Conservation (phyloP, 2,797 vertebrate genomes). For the Micrastur ruficollis region DNA sequence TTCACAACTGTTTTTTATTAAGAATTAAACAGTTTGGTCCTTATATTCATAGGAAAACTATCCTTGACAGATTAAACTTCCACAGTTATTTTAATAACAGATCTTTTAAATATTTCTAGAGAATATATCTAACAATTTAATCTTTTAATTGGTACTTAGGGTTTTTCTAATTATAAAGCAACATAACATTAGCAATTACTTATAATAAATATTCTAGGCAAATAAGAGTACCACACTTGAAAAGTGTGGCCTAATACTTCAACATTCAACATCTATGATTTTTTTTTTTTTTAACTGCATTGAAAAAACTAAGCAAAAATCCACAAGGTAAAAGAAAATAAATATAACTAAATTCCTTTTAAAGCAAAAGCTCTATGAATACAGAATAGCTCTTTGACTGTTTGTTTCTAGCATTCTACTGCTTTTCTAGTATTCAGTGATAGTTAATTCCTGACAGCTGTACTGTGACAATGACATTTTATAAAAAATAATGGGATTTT, state of each 20-base stretch:
- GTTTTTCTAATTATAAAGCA: neutral
- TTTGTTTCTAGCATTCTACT: neutral
- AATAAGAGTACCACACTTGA: neutral
- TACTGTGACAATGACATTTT: neutral
- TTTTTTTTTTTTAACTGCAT: neutral
- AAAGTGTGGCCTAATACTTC: neutral
- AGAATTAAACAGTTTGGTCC: neutral
- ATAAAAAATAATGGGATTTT: neutral
- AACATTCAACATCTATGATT: neutral
- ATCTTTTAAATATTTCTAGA: neutral
- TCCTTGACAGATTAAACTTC: neutral
- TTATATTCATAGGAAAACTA: neutral
- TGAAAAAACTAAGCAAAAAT: neutral
- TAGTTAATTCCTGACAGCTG: neutral
- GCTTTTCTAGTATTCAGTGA: neutral
- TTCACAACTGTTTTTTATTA: neutral
- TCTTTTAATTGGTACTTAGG: neutral
- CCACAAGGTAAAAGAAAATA: neutral
- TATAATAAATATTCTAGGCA: neutral
- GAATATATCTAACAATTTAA: neutral
- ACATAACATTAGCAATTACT: neutral
- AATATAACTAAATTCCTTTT: neutral
- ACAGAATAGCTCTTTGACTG: neutral
- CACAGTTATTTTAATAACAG: neutral
- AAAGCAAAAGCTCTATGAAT: neutral